A percentile compares a stretch with the other conserved stretches of the same genome.
These are phyloP conservation scores for Clarias pachynema DNA, from an alignment of 2,797 vertebrate species.

Conservation along the genomic window DNA sequence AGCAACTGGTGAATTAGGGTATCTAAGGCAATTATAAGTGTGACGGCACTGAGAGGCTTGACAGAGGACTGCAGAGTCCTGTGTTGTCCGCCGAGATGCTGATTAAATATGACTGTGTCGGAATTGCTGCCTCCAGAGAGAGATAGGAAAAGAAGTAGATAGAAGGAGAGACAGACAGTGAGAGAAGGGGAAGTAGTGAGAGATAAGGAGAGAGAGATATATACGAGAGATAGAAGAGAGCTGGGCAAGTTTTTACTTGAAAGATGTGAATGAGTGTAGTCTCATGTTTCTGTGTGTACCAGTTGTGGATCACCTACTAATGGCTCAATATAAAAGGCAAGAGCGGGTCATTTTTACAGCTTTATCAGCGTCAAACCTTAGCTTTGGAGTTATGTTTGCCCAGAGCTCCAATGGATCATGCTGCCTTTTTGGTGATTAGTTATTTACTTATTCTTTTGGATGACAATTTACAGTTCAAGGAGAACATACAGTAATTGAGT, in stretches of 20 bases:
- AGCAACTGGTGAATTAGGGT: constrained; percentile 58
- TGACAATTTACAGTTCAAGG: neutral
- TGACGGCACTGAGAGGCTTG: constrained; percentile 61
- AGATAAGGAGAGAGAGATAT: constrained; percentile 18
- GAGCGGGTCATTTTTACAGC: constrained; percentile 45
- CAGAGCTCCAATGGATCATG: neutral
- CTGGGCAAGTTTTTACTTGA: constrained; percentile 70
- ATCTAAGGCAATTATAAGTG: constrained; percentile 67
- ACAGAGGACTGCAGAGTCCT: constrained; percentile 60
- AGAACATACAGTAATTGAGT: neutral
- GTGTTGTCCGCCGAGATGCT: constrained; percentile 70
- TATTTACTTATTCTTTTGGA: neutral
- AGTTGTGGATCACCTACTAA: constrained; percentile 66
- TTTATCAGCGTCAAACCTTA: constrained; percentile 30
- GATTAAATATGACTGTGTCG: constrained; percentile 74
- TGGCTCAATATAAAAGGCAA: constrained; percentile 55
- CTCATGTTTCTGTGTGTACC: constrained; percentile 71
- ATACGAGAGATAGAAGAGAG: constrained; percentile 12
- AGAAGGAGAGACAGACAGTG: constrained; percentile 22
- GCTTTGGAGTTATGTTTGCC: constrained; percentile 20
- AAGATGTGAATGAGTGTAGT: constrained; percentile 64
- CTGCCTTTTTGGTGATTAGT: neutral
- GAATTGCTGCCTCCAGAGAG: constrained; percentile 59
- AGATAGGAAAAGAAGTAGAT: constrained; percentile 34
- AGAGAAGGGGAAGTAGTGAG: constrained; percentile 14